Evolutionary conservation across 64 coral and sea anemone species (phyloP).

Genomic region (Porites lutea): DNA sequence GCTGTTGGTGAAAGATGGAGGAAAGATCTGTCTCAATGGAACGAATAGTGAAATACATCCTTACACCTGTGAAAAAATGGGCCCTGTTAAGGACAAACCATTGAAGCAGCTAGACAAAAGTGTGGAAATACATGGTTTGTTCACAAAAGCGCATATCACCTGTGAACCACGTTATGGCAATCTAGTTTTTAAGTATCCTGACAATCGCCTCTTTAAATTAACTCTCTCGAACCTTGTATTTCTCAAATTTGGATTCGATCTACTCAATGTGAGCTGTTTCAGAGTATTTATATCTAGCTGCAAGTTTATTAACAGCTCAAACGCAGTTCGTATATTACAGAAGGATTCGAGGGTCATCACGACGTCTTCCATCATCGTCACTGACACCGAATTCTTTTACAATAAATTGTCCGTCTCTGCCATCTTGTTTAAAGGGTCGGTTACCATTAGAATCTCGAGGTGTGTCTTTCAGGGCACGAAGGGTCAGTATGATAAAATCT

Average conservation of each 20-base stretch:
- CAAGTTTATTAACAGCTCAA: neutral
- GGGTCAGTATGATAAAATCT: neutral
- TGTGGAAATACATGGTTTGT: neutral
- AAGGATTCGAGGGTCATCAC: neutral
- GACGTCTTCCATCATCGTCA: neutral
- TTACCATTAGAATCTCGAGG: neutral
- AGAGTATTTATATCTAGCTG: neutral
- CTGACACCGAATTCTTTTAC: neutral
- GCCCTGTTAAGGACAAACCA: neutral
- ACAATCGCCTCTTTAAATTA: neutral
- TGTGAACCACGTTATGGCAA: neutral
- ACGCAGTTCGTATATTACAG: neutral
- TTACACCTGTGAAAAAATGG: neutral
- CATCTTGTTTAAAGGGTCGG: neutral
- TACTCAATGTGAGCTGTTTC: neutral
- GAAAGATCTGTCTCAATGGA: neutral
- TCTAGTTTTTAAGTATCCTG: neutral
- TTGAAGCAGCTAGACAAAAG: neutral
- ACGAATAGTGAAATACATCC: neutral
- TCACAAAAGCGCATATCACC: neutral
- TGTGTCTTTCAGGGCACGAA: neutral
- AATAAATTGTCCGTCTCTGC: neutral
- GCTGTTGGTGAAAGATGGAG: neutral
- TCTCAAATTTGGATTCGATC: neutral
- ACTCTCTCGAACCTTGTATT: conserved; percentile 2